phyloP scores from a whole-genome alignment of 2,113 vertebrate genomes.

The Podocnemis expansa region DNA sequence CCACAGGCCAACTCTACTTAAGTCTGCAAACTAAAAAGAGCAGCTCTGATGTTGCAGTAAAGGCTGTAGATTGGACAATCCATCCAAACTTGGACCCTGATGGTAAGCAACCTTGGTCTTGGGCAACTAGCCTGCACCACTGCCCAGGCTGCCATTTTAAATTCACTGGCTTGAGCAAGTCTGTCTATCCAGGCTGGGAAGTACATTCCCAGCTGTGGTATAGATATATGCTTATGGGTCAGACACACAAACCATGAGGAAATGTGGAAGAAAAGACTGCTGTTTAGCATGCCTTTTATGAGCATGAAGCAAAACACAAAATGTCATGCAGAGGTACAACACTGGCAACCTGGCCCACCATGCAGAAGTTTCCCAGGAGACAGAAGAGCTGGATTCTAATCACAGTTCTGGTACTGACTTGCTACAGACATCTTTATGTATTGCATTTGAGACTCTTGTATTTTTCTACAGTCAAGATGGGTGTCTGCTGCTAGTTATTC shows the following conservation, averaged over 20 bases:
- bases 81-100: neutral
- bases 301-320: too few species aligned
- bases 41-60: neutral
- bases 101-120: neutral
- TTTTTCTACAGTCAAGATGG: neutral
- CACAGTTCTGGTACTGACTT: neutral
- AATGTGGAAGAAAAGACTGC: conserved; percentile 5
- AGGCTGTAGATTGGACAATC: neutral
- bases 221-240: conserved; percentile 4
- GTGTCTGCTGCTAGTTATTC: conserved; percentile 45
- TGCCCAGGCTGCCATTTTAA: neutral
- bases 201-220: neutral
- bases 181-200: neutral
- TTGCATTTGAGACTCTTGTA: neutral
- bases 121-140: too few species aligned
- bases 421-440: neutral
- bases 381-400: neutral
- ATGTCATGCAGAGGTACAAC: neutral
- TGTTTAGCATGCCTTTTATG: too few species aligned
- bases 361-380: neutral
- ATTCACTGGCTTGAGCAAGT: neutral
- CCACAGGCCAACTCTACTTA: neutral
- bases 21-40: neutral
- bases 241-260: conserved; percentile 20
- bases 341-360: neutral